These are phyloP conservation scores for Phrixothrix hirtus DNA, from an alignment of 2,888 invertebrate genomes.

Conservation along the genomic window DNA sequence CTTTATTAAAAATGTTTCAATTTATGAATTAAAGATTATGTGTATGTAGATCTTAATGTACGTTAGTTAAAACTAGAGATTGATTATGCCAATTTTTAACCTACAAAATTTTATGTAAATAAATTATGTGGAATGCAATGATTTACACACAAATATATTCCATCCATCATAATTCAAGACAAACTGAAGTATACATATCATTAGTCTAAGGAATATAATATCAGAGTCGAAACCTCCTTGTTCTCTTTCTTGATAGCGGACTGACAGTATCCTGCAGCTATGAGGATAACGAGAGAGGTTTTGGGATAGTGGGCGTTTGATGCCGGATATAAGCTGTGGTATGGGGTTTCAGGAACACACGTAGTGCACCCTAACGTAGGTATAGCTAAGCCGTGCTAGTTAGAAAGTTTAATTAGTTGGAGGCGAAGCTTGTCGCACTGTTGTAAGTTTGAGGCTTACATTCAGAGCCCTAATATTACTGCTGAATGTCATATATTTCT, in stretches of 20 bases:
- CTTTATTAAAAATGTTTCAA: too few relatives aligned
- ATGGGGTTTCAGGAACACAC: conserved; percentile 30
- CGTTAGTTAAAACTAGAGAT: neutral
- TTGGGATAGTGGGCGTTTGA: conserved; percentile 32
- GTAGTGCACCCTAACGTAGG: conserved; percentile 42
- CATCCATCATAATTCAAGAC: conserved; percentile 31
- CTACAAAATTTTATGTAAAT: neutral
- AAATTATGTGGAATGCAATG: too few relatives aligned
- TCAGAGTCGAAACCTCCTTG: conserved; percentile 26
- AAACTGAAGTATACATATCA: conserved; percentile 41
- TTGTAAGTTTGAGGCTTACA: conserved; percentile 49
- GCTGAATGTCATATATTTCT: neutral
- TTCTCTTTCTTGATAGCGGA: conserved; percentile 38
- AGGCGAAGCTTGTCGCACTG: conserved; percentile 53
- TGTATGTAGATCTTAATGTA: neutral
- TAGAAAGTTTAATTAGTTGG: conserved; percentile 58
- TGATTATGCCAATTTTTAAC: too few relatives aligned
- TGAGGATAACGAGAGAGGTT: conserved; percentile 46
- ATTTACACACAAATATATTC: conserved; percentile 11
- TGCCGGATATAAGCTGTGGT: conserved; percentile 30
- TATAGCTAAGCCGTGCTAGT: conserved; percentile 55
- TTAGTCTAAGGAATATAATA: conserved; percentile 40
- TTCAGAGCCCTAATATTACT: conserved; percentile 32
- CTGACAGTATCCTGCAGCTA: conserved; percentile 53
- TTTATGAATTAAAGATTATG: too few relatives aligned